A percentile compares a stretch with the other conserved stretches of the same genome.
These are phyloP conservation scores for Sylvicapra grimmia DNA, from an alignment of 2,113 vertebrate species.

Conservation along the genomic window DNA sequence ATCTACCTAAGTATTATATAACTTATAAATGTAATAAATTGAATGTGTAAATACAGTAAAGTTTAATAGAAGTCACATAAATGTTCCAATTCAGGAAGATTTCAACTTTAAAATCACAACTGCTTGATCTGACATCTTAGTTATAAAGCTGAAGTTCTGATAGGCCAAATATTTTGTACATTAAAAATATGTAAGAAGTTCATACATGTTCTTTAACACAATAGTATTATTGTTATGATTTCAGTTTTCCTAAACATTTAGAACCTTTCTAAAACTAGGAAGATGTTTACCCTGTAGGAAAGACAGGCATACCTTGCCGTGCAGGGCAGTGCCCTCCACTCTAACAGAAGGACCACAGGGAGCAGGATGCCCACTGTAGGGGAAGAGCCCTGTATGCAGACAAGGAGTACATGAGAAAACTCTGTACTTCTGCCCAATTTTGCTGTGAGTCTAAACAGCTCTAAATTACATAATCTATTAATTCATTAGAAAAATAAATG, in stretches of 20 bases:
- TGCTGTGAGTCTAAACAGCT: background rate
- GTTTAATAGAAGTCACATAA: background rate
- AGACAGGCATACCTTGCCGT: background rate
- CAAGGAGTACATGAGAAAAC: background rate
- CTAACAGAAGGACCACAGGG: background rate
- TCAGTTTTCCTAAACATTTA: background rate
- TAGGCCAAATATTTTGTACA: background rate
- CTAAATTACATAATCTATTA: background rate
- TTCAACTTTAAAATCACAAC: background rate
- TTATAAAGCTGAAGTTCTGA: background rate
- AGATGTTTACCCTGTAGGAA: background rate
- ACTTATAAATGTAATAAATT: background rate
- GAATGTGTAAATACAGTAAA: background rate
- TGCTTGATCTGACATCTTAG: background rate
- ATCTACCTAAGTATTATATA: background rate
- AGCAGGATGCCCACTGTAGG: background rate
- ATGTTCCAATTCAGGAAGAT: background rate
- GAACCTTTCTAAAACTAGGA: background rate
- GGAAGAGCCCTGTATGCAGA: background rate
- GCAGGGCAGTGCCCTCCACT: no score
- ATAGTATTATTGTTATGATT: background rate
- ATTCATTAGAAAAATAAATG: background rate
- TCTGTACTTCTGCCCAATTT: background rate
- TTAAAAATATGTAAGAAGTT: background rate
- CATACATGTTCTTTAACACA: background rate